Evolutionary conservation across 2,888 invertebrate species (phyloP).

Genomic region (Mimumesa dahlbomi): DNA sequence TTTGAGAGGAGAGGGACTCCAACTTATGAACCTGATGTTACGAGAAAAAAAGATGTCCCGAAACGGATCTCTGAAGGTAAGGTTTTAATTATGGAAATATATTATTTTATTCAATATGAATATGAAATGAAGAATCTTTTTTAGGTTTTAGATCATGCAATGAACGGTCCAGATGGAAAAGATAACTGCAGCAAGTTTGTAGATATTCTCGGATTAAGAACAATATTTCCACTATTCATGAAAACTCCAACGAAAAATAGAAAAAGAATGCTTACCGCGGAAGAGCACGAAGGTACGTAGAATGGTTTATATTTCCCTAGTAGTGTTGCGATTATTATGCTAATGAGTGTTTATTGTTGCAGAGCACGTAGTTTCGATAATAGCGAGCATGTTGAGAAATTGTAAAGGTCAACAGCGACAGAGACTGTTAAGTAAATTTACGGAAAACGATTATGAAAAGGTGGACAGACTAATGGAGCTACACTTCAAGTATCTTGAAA

Average conservation of each 20-base stretch:
- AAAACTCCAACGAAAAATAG: slow-evolving; percentile 95
- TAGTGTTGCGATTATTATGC: background rate
- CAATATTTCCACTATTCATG: slow-evolving; percentile 99
- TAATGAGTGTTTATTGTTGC: slow-evolving; percentile 1
- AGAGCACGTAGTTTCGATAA: slow-evolving; percentile 96
- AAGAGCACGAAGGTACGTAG: slow-evolving; percentile 91
- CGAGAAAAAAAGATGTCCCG: slow-evolving; percentile 98
- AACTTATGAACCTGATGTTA: slow-evolving; percentile 99
- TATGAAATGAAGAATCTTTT: slow-evolving; percentile 10
- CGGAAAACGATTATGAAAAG: slow-evolving; percentile 99
- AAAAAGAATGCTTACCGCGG: slow-evolving; percentile 89
- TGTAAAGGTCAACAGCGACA: slow-evolving; percentile 95
- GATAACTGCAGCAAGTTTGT: slow-evolving; percentile 99
- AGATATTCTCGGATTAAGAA: slow-evolving; percentile 96
- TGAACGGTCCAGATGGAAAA: slow-evolving; percentile 94
- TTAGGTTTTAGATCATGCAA: slow-evolving; percentile 94
- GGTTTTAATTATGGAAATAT: background rate
- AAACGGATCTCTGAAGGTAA: slow-evolving; percentile 95
- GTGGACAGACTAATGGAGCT: slow-evolving; percentile 97
- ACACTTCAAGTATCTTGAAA: slow-evolving; percentile 97
- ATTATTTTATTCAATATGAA: background rate
- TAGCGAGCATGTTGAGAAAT: slow-evolving; percentile 95
- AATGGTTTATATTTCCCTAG: background rate
- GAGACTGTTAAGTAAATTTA: slow-evolving; percentile 95
- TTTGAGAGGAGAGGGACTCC: slow-evolving; percentile 97